Evolutionary conservation across 2,888 invertebrate genomes (phyloP), one percentile per base, ranked within the genome.

Genomic region (Eristalinus aeneus): DNA sequence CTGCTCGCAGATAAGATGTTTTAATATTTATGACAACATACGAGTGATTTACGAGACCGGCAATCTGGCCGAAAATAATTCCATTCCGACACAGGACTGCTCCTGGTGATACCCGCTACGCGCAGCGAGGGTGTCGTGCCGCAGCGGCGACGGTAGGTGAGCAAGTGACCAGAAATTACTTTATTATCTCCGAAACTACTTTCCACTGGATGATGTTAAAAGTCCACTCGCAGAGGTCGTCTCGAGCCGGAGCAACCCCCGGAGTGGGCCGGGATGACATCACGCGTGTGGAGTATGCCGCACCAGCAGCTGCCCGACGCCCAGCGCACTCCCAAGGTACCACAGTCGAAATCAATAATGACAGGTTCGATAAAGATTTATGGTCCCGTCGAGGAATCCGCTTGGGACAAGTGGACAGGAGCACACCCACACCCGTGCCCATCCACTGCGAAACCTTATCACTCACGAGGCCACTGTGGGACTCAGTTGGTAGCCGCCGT

Each of bases 11-110:
- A 92, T 92, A 92, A 92, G 91, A 91, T 92, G 90, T 90, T 92
- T 92, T 92, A 92, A 92, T 92, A 92, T 92, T 92, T 92, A 92
- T 92, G 92, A 92, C 92, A 92, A 90, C 89, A 77, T 60, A 88
- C 88, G 88, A 88, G 88, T 89, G 89, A 87, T 89, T 88, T 82
- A 73, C 85, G 78, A 77, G 74, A 71, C 61, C 67, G 58, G 72
- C 90, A 91, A 91, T 91, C 91, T 89, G 89, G 88, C 89, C 89
- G 88, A 86, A 87, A 88, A 88, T 91, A 91, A 92, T 91, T 91
- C 90, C 90, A 89, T 90, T 90, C 90, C 89, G 65, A 20, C 5
- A 23, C 11, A 61, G 65, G 64, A 20, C n/a, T 32, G 63, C 58
- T 46, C 54, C 22, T 73, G 78, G 76, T 74, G 75, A 78, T 86